These are phyloP conservation scores for Maconellicoccus hirsutus DNA, from an alignment of 1,140 invertebrate species.

Conservation along the genomic window DNA sequence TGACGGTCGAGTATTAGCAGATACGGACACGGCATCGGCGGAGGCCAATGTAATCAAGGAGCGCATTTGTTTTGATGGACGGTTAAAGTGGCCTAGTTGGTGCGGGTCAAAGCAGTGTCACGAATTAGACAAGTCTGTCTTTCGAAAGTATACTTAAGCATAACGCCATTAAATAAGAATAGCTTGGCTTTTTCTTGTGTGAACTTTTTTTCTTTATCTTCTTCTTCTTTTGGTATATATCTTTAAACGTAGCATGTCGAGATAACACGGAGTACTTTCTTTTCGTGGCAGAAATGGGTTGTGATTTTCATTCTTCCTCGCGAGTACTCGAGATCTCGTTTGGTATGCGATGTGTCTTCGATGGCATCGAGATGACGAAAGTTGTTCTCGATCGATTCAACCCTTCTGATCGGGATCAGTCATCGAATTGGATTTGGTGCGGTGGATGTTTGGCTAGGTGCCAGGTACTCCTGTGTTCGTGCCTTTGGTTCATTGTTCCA, in stretches of 20 bases:
- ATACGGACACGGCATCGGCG: background rate
- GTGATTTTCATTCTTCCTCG: too few relatives aligned
- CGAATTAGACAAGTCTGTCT: slow-evolving; percentile 10
- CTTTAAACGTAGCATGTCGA: background rate
- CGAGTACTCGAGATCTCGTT: too few relatives aligned
- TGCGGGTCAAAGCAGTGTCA: slow-evolving; percentile 13
- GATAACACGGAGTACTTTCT: background rate
- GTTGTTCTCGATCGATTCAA: too few relatives aligned
- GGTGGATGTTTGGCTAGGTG: too few relatives aligned
- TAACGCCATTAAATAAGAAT: background rate
- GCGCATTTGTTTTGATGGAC: slow-evolving; percentile 14
- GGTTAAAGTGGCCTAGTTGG: slow-evolving; percentile 15
- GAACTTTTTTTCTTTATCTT: slow-evolving; percentile 16
- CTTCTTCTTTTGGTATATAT: background rate
- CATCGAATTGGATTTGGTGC: too few relatives aligned
- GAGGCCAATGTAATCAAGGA: background rate
- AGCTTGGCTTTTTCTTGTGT: slow-evolving; percentile 13
- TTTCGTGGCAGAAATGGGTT: background rate
- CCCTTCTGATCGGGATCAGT: too few relatives aligned
- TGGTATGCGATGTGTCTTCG: too few relatives aligned
- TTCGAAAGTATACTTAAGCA: slow-evolving; percentile 11
- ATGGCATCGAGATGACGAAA: too few relatives aligned
- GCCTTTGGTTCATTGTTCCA: too few relatives aligned
- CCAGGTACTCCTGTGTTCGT: too few relatives aligned
- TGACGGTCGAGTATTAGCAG: slow-evolving; percentile 1